Evolutionary conservation across 1,140 invertebrate species (phyloP), one percentile per base, ranked within the genome.

Genomic region (Lordiphosa clarofinis): DNA sequence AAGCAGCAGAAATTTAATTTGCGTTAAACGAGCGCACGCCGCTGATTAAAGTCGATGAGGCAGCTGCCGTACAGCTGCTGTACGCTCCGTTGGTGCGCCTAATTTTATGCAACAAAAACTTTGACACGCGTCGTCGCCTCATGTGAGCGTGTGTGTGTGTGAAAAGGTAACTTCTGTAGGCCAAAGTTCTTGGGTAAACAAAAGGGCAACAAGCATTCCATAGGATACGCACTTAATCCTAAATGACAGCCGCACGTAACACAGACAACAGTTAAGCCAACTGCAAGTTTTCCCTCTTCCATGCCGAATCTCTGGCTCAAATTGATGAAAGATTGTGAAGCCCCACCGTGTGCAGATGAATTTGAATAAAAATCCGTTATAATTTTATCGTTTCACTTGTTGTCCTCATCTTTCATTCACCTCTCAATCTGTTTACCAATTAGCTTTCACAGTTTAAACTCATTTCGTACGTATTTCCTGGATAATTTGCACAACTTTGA

Each of bases 21-120:
- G 68, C 76, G 78, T 82, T 82, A 82, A 84, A 82, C 78, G 72
- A 76, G 78, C 76, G 78, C 72, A 84, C 72, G 58, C 67, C 72
- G 57, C 73, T 82, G 78, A 76, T 69, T 73, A 84, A 82, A 76
- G 67, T 42, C 65, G 76, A 74, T 60, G 66, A 67, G 57, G 36
- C 55, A 42, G 52, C 11, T 39, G 31, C 55, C 38, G 64, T 44
- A 52, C 44, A 58, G 28, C 31, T 56, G 37, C 11, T 36, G 50
- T 43, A 12, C 28, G 48, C 42, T 24, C 36, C 24, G 37, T 13
- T 63, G 47, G 62, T 39, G 37, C 62, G 48, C 59, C 68, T 65
- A 72, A 73, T 76, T 73, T 76, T 73, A 73, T 81, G 76, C 76
- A 82, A 72, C 63, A 84, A 64, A 82, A 82, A 82, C 62, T 84